These are phyloP conservation scores for Ochotona curzoniae DNA, from an alignment of 2,113 vertebrate species.

Conservation along the genomic window DNA sequence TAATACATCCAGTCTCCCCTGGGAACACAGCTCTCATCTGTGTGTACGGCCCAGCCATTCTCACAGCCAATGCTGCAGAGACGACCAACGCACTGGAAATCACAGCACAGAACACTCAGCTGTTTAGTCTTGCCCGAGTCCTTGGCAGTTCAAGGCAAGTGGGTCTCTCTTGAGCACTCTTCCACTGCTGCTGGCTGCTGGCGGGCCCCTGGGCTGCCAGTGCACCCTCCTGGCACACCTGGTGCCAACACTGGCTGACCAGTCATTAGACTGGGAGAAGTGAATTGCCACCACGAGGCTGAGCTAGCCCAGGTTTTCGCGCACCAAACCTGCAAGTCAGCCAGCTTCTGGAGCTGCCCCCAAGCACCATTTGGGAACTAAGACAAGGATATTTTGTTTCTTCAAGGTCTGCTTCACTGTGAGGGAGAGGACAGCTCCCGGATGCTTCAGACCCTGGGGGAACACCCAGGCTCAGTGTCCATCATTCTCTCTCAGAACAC, in stretches of 20 bases:
- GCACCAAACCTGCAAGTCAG: not conserved
- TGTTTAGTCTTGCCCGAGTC: not conserved
- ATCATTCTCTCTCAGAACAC: not conserved
- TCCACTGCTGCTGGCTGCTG: not conserved
- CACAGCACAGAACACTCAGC: not conserved
- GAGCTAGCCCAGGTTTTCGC: not conserved
- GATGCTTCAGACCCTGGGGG: not conserved
- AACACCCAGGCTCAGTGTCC: not conserved
- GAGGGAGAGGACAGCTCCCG: not conserved
- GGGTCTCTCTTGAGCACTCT: not conserved
- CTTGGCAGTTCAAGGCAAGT: not conserved
- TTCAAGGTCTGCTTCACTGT: not conserved
- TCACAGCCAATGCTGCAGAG: accelerated
- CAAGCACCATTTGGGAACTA: not conserved
- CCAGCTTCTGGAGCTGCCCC: not conserved
- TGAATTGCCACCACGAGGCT: not conserved
- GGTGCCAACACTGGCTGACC: not conserved
- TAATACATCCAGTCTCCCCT: not conserved
- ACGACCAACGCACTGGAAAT: not conserved
- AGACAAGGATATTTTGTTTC: not conserved
- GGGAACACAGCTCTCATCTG: not conserved
- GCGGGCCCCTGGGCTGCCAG: accelerated
- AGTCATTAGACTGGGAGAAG: not conserved
- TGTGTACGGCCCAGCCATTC: not conserved
- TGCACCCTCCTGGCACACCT: not conserved